These are phyloP conservation scores for Corydoras sp. DNA, from an alignment of 2,113 vertebrate species.

Conservation along the genomic window DNA sequence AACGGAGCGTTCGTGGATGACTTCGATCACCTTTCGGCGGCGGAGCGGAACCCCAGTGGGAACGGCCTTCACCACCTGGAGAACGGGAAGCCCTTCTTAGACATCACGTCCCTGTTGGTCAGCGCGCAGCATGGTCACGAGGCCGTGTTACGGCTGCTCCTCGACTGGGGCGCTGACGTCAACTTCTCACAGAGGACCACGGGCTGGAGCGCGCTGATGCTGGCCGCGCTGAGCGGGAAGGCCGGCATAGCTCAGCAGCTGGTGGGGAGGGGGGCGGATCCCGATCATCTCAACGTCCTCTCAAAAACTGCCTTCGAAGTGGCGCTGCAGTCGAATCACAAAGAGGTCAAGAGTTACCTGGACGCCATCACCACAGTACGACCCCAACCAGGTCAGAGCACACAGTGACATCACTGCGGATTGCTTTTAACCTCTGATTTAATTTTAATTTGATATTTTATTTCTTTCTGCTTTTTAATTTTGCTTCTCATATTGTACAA, in stretches of 20 bases:
- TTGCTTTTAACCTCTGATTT: too few relatives aligned
- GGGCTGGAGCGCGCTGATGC: slow-evolving; percentile 90
- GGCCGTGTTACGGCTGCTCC: slow-evolving; percentile 70
- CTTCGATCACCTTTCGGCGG: slow-evolving; percentile 69
- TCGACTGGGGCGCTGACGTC: slow-evolving; percentile 89
- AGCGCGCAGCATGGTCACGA: slow-evolving; percentile 87
- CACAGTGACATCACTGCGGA: too few relatives aligned
- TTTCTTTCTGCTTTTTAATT: too few relatives aligned
- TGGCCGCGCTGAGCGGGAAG: slow-evolving; percentile 77
- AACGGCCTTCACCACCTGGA: slow-evolving; percentile 59
- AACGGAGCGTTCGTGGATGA: slow-evolving; percentile 80
- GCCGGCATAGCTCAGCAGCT: slow-evolving; percentile 82
- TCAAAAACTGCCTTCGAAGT: slow-evolving; percentile 91
- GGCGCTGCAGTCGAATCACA: slow-evolving; percentile 79
- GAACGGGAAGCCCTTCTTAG: slow-evolving; percentile 68
- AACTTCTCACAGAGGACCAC: slow-evolving; percentile 73
- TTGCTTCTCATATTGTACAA: too few relatives aligned
- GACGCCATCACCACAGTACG: slow-evolving; percentile 85
- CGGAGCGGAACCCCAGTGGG: slow-evolving; percentile 50
- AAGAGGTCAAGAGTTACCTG: slow-evolving; percentile 82
- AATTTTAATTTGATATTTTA: too few relatives aligned
- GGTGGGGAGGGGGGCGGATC: slow-evolving; percentile 83
- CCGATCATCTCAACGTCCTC: slow-evolving; percentile 79
- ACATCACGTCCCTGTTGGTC: slow-evolving; percentile 82
- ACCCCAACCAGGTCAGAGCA: slow-evolving; percentile 77